Evolutionary conservation across 2,113 vertebrate genomes (phyloP).

Genomic region (Cricetomys ansorgei): DNA sequence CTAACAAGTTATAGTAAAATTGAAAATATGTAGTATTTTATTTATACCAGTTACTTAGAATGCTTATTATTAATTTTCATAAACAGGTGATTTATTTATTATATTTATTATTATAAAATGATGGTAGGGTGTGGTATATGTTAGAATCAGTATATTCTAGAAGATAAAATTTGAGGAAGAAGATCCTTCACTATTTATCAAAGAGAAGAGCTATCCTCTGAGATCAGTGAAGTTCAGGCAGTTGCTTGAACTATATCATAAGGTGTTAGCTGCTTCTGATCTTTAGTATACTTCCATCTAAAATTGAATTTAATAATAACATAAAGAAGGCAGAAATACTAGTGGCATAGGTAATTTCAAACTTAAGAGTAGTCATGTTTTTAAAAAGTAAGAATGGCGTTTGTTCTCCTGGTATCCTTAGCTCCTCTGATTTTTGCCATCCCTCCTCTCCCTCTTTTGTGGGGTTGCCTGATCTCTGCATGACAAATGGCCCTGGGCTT

Average conservation of each 20-base stretch:
- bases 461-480: no score
- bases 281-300: not conserved
- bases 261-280: not conserved
- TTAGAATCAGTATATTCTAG: not conserved
- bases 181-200: not conserved
- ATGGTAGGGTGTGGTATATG: rapidly evolving
- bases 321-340: not conserved
- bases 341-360: not conserved
- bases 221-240: not conserved
- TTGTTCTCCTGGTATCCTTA: no score
- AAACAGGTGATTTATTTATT: not conserved
- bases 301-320: not conserved
- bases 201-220: not conserved
- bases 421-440: no score
- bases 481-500: no score
- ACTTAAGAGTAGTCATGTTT: not conserved
- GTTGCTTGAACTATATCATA: not conserved
- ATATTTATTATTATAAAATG: not conserved
- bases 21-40: not conserved
- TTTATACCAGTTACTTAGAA: not conserved
- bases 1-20: no score
- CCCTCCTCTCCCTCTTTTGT: no score
- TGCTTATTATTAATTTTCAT: not conserved
- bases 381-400: not conserved
- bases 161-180: not conserved